Conservation (phyloP, 2,888 invertebrate species). For the Julus scanicus region DNA sequence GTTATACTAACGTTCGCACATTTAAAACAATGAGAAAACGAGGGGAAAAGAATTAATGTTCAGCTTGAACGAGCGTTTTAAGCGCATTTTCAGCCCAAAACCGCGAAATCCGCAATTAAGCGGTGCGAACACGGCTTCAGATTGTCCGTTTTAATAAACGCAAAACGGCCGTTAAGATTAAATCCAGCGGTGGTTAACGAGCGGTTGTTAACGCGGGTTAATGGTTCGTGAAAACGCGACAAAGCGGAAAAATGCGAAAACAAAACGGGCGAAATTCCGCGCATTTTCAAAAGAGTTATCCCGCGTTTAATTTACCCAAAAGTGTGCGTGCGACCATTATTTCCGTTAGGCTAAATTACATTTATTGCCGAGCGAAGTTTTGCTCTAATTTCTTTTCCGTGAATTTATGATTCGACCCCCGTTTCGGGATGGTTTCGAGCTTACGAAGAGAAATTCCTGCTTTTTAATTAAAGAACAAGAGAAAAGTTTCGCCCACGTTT, state of each 20-base stretch:
- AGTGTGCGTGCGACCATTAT: too few relatives aligned
- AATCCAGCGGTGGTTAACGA: background rate
- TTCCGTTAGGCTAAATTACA: background rate
- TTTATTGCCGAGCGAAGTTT: too few relatives aligned
- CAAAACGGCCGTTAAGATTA: background rate
- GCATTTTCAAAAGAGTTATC: background rate
- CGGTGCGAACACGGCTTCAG: background rate
- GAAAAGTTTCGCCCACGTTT: too few relatives aligned
- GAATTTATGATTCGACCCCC: too few relatives aligned
- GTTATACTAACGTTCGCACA: background rate
- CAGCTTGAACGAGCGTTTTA: background rate
- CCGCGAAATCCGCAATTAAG: background rate
- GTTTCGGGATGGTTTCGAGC: too few relatives aligned
- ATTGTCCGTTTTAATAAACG: conserved; percentile 19
- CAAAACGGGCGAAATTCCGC: background rate
- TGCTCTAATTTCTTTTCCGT: too few relatives aligned
- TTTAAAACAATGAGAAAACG: conserved; percentile 1
- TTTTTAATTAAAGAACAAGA: too few relatives aligned
- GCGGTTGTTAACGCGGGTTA: conserved; percentile 5
- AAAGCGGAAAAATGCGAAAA: conserved; percentile 11
- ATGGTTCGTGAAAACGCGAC: background rate
- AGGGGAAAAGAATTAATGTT: background rate
- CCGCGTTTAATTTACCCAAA: background rate
- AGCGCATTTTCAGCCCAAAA: background rate
- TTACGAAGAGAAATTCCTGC: too few relatives aligned